These are phyloP conservation scores for Dynastes hyllus DNA, from an alignment of 2,888 invertebrate genomes.

Conservation along the genomic window DNA sequence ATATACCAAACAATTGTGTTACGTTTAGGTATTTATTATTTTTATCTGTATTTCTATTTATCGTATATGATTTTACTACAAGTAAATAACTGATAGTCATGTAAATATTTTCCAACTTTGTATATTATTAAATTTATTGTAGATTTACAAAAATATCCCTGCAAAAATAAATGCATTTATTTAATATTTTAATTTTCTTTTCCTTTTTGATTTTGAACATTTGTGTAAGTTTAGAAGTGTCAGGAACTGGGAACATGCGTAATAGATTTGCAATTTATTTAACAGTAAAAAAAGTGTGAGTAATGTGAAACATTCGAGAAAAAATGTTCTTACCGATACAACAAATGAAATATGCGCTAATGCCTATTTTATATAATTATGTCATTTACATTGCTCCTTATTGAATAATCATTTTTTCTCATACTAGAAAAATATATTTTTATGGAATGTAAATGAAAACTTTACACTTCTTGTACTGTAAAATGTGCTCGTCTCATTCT, in stretches of 20 bases:
- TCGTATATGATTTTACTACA: constrained; percentile 20
- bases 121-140: constrained; percentile 45
- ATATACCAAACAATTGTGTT: constrained; percentile 35
- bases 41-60: constrained; percentile 38
- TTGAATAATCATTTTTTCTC: too few relatives aligned
- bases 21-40: constrained; percentile 47
- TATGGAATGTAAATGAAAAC: too few relatives aligned
- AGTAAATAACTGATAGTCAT: constrained; percentile 44
- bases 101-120: constrained; percentile 46
- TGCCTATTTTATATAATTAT: too few relatives aligned
- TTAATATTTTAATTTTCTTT: constrained; percentile 28
- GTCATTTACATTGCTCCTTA: too few relatives aligned
- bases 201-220: not conserved
- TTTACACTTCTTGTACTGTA: too few relatives aligned
- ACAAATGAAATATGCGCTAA: too few relatives aligned
- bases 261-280: not conserved
- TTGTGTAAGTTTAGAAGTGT: not conserved
- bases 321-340: too few relatives aligned
- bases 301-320: too few relatives aligned
- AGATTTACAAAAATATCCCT: constrained; percentile 38
- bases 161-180: constrained; percentile 47
- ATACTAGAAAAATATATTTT: too few relatives aligned
- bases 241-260: constrained; percentile 3
- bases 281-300: too few relatives aligned
- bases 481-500: too few relatives aligned